Evolutionary conservation across 2,113 vertebrate species (phyloP).

Genomic region (Chamaea fasciata): DNA sequence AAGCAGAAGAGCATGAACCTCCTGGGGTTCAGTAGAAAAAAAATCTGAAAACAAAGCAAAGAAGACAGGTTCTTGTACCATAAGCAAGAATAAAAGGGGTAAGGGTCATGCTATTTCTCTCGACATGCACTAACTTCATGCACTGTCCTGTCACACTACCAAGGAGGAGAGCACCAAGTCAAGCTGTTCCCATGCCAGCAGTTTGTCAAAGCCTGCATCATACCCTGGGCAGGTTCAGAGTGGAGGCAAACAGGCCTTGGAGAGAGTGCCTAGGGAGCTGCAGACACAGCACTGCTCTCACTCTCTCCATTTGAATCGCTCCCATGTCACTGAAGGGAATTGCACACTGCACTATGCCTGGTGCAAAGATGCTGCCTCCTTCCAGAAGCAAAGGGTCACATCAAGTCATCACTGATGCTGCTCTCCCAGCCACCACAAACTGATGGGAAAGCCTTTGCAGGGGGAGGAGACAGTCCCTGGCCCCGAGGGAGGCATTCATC

Average conservation of each 20-base stretch:
- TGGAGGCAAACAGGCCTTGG: not conserved
- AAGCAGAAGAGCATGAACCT: not conserved
- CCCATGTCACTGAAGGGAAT: not conserved
- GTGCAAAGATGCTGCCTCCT: not conserved
- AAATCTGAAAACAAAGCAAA: not conserved
- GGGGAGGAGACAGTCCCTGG: not conserved
- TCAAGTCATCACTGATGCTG: rapidly evolving
- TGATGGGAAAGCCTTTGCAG: not conserved
- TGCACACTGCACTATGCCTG: rapidly evolving
- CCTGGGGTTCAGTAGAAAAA: not conserved
- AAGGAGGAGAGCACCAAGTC: not conserved
- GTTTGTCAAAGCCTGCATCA: not conserved
- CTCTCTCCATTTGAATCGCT: not conserved
- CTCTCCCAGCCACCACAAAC: not conserved
- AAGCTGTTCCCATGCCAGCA: not conserved
- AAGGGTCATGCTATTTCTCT: not conserved
- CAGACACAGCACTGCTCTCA: not conserved
- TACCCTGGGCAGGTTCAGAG: not conserved
- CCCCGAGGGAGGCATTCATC: not conserved
- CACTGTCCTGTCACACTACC: not conserved
- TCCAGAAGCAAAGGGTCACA: not conserved
- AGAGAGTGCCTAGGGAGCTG: not conserved
- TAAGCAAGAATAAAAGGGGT: not conserved
- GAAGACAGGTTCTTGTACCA: not conserved
- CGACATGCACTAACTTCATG: rapidly evolving